phyloP scores from a whole-genome alignment of 2,797 vertebrate species.

The Phrynocephalus vlangalii region DNA sequence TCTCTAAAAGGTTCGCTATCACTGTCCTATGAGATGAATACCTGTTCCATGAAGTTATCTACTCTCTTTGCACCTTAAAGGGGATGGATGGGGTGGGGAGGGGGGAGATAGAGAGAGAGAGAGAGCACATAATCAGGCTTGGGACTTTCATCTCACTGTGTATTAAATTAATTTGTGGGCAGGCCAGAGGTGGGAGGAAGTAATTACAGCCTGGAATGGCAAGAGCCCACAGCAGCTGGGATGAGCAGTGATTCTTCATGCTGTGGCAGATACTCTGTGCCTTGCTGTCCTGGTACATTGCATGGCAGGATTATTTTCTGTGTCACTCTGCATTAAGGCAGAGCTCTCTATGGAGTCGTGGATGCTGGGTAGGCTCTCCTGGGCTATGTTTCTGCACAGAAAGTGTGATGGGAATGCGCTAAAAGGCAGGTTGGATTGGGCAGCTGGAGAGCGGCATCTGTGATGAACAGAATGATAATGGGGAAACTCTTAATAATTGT shows the following conservation, averaged over 20 bases:
- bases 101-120: not conserved
- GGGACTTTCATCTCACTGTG: not conserved
- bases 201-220: fast-evolving
- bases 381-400: not conserved
- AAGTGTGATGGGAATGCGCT: not conserved
- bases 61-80: not conserved
- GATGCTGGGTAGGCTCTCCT: not conserved
- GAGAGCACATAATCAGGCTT: not conserved
- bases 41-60: not conserved
- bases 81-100: not conserved
- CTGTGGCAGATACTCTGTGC: no score
- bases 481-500: not conserved
- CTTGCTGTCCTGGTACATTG: not conserved
- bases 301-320: not conserved
- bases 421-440: not conserved
- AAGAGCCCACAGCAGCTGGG: not conserved
- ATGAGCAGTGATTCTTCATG: not conserved
- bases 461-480: not conserved
- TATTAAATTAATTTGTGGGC: not conserved
- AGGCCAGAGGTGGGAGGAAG: not conserved
- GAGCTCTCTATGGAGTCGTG: fast-evolving
- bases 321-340: not conserved
- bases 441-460: no score
- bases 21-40: not conserved
- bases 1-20: no score